phyloP scores from a whole-genome alignment of 2,113 vertebrate species.

The Cavia porcellus region DNA sequence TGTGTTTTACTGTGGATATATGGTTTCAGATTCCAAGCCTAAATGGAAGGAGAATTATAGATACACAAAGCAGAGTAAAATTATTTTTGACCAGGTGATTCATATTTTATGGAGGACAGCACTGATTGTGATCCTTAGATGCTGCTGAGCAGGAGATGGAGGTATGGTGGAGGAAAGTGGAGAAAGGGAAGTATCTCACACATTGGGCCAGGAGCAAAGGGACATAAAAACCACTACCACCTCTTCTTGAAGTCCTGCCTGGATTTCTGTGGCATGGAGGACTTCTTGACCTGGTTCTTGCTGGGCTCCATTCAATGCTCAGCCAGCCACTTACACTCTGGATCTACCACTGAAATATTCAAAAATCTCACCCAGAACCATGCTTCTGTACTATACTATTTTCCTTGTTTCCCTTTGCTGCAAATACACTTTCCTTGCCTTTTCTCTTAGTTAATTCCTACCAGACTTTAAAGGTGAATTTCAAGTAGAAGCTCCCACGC shows the following conservation, averaged over 20 bases:
- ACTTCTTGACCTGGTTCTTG: background rate
- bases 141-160: background rate
- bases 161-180: background rate
- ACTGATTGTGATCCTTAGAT: conserved; percentile 10
- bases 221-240: background rate
- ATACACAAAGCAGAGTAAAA: conserved; percentile 17
- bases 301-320: background rate
- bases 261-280: background rate
- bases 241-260: conserved; percentile 13
- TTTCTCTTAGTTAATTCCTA: conserved; percentile 29
- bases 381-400: background rate
- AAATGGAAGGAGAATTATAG: background rate
- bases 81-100: conserved; percentile 22
- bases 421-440: conserved; percentile 6
- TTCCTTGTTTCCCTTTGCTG: conserved; percentile 30
- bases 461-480: conserved; percentile 50
- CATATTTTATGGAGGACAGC: background rate
- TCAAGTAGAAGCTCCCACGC: conserved; percentile 21
- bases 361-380: background rate
- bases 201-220: background rate
- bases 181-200: background rate
- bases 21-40: conserved; percentile 37
- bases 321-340: background rate
- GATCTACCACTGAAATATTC: conserved; percentile 25
- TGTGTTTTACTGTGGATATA: background rate